Conservation (phyloP, 1,140 invertebrate genomes). For the Cotesia vestalis region DNA sequence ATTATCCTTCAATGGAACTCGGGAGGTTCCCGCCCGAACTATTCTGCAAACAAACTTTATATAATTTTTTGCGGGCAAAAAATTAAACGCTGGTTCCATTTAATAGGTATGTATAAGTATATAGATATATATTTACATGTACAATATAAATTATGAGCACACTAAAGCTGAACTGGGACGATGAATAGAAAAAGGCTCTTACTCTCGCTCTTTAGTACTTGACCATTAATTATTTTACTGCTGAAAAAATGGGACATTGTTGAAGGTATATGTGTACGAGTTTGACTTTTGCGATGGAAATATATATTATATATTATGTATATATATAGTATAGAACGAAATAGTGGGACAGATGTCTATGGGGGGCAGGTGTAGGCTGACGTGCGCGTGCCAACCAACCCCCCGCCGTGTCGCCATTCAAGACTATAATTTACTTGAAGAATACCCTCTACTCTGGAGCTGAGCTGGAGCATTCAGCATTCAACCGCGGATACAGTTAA, state of each 20-base stretch:
- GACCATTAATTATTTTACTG: background rate
- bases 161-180: too few species aligned
- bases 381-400: constrained; percentile 65
- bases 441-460: constrained; percentile 50
- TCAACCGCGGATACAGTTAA: constrained; percentile 36
- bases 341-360: constrained; percentile 62
- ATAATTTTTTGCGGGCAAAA: too few species aligned
- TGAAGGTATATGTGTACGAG: constrained; percentile 38
- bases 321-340: background rate
- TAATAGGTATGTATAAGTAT: too few species aligned
- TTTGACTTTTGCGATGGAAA: constrained; percentile 54
- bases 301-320: too few species aligned
- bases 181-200: too few species aligned
- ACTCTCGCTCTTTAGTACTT: too few species aligned
- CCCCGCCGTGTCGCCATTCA: constrained; percentile 63
- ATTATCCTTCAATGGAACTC: too few species aligned
- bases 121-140: too few species aligned
- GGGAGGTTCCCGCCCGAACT: too few species aligned
- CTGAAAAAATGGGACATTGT: constrained; percentile 9
- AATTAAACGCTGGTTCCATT: too few species aligned
- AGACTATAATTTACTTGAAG: constrained; percentile 69
- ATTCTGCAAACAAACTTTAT: too few species aligned
- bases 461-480: constrained; percentile 40
- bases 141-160: too few species aligned
- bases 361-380: constrained; percentile 61